These are phyloP conservation scores for Micrastur ruficollis DNA, from an alignment of 2,797 vertebrate species.

Conservation along the genomic window DNA sequence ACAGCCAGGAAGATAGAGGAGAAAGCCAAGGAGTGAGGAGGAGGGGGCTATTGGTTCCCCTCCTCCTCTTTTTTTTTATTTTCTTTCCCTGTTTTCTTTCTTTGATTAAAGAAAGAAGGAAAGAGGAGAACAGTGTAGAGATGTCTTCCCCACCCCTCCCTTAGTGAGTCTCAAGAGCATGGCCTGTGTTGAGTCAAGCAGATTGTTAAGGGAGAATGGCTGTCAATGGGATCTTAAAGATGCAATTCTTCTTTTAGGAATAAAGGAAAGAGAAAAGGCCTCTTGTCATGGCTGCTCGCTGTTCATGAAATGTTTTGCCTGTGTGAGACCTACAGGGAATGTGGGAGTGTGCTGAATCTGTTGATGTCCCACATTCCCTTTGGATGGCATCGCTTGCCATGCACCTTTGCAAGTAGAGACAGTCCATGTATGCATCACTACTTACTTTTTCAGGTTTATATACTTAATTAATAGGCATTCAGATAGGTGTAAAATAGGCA, in stretches of 20 bases:
- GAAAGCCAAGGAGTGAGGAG: slow-evolving; percentile 25
- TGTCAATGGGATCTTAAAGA: slow-evolving; percentile 52
- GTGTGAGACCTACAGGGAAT: slow-evolving; percentile 16
- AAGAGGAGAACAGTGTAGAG: slow-evolving; percentile 18
- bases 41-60: not conserved
- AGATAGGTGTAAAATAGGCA: not conserved
- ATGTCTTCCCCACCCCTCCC: slow-evolving; percentile 8
- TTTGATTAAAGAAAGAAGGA: slow-evolving; percentile 53
- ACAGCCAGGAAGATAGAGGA: slow-evolving; percentile 28
- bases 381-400: not conserved
- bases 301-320: slow-evolving; percentile 39
- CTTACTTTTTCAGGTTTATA: not conserved
- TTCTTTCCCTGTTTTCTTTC: not conserved
- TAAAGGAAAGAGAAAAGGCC: slow-evolving; percentile 42
- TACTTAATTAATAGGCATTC: not conserved
- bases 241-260: not conserved
- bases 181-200: slow-evolving; percentile 47
- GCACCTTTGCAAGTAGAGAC: not conserved
- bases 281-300: not conserved
- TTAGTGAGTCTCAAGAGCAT: slow-evolving; percentile 59
- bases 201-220: slow-evolving; percentile 47
- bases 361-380: slow-evolving; percentile 13
- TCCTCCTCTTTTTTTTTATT: not conserved
- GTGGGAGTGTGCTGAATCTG: not conserved
- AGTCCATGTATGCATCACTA: not conserved